Evolutionary conservation across 2,797 vertebrate genomes (phyloP), one percentile per base, ranked within the genome.

Genomic region (Gobio occitaniae): DNA sequence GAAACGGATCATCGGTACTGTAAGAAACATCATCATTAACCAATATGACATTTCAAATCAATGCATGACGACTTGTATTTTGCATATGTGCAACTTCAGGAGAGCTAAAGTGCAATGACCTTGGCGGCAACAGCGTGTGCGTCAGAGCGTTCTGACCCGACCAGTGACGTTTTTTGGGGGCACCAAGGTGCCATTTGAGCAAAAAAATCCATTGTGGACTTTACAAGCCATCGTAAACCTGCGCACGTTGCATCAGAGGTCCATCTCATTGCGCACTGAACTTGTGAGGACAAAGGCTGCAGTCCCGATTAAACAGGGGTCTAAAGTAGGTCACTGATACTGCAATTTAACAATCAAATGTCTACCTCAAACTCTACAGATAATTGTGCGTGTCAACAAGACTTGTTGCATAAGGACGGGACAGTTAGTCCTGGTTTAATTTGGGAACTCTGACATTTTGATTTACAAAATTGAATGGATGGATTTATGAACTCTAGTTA

Each of bases 161-260:
- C 1, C 56, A 25, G 7, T 19, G 56, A 54, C 17, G 38, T 25
- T 65, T 80, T 10, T 78, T 13, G 29, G 76, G 15, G 15, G 29
- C 78, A 71, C 3, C 3, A 68, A 41, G 3, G 50, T 38, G 41
- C 8, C 17, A 4, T 75, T 86, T 66, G 76, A 66, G 32, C 36
- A 1, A 19, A 44, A 32, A 72, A 71, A 66, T 68, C 61, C 9
- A 83, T 44, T 41, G 36, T 50, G 29, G 44, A 83, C 81, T 75
- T 44, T 44, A 6, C 21, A 15, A 61, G 70, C 84, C 48, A 13
- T 52, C 17, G 52, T 41, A 63, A 75, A 63, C 61, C 70, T 72
- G 8, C 65, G 70, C 78, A 63, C 44, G 25, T 82, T 82, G 65
- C 80, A 80, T 36, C 66, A 68, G 21, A 65, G 44, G 44, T 69